These are phyloP conservation scores for Dromiciops gliroides DNA, from an alignment of 2,113 vertebrate genomes.

Conservation along the genomic window DNA sequence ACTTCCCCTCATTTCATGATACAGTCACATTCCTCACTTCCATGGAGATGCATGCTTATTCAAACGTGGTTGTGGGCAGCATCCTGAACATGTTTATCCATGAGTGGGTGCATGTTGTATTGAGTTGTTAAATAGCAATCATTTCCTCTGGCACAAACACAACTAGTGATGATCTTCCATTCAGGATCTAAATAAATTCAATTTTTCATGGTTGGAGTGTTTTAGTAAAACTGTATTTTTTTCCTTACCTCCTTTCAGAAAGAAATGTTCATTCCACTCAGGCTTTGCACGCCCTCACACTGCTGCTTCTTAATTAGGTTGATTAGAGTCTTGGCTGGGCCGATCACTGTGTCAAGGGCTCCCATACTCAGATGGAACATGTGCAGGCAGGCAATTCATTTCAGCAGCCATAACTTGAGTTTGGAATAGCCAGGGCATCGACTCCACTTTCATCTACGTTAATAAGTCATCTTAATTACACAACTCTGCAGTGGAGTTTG, in stretches of 20 bases:
- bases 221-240: constrained; percentile 50
- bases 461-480: constrained; percentile 74
- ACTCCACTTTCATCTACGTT: constrained; percentile 62
- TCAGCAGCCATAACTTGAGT: constrained; percentile 62
- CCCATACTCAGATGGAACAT: constrained; percentile 63
- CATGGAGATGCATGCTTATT: background rate
- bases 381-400: constrained; percentile 63
- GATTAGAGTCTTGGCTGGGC: constrained; percentile 64
- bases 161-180: background rate
- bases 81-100: background rate
- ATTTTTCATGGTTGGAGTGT: constrained; percentile 53
- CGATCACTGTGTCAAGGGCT: constrained; percentile 62
- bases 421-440: constrained; percentile 62
- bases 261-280: constrained; percentile 63
- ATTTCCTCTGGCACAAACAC: constrained; percentile 30
- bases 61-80: background rate
- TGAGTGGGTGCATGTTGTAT: background rate
- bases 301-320: constrained; percentile 73
- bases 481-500: constrained; percentile 56
- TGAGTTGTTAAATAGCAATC: constrained; percentile 36
- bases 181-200: constrained; percentile 47
- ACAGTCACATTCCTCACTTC: background rate
- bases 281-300: constrained; percentile 51
- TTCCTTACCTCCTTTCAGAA: constrained; percentile 46
- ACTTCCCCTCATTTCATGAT: background rate